These are phyloP conservation scores for Paratrypauchen microcephalus DNA, from an alignment of 2,797 vertebrate species.

Conservation along the genomic window DNA sequence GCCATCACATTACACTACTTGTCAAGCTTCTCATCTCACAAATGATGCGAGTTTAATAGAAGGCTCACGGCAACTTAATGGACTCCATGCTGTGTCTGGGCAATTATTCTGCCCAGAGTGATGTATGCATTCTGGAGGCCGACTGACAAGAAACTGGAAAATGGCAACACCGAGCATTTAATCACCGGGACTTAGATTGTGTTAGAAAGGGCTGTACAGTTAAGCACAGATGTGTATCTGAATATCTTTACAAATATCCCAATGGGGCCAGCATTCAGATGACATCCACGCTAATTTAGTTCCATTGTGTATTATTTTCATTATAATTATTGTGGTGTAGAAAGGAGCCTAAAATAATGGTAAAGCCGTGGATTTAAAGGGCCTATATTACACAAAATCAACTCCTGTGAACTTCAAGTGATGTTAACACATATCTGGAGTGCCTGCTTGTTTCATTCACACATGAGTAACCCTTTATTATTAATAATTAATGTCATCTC, in stretches of 20 bases:
- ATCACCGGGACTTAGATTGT: constrained; percentile 23
- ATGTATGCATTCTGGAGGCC: constrained; percentile 54
- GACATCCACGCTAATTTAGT: neutral
- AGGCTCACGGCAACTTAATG: constrained; percentile 68
- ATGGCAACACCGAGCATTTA: constrained; percentile 40
- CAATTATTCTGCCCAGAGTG: constrained; percentile 71
- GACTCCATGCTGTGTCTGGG: constrained; percentile 68
- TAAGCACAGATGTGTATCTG: neutral
- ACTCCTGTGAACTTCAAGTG: too few relatives aligned
- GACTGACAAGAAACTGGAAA: constrained; percentile 57
- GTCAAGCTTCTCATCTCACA: constrained; percentile 64
- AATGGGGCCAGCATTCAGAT: neutral
- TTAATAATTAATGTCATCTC: too few relatives aligned
- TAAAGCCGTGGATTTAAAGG: too few relatives aligned
- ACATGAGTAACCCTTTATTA: too few relatives aligned
- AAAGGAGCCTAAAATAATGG: neutral
- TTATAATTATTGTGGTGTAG: neutral
- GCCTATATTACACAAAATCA: too few relatives aligned
- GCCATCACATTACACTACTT: constrained; percentile 67
- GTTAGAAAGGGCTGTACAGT: constrained; percentile 10
- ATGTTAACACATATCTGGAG: too few relatives aligned
- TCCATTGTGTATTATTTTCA: neutral
- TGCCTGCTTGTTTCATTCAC: too few relatives aligned
- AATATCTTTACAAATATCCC: neutral
- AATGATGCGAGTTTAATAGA: constrained; percentile 75